phyloP scores from a whole-genome alignment of 2,797 vertebrate species.

The Rhinophrynus dorsalis region DNA sequence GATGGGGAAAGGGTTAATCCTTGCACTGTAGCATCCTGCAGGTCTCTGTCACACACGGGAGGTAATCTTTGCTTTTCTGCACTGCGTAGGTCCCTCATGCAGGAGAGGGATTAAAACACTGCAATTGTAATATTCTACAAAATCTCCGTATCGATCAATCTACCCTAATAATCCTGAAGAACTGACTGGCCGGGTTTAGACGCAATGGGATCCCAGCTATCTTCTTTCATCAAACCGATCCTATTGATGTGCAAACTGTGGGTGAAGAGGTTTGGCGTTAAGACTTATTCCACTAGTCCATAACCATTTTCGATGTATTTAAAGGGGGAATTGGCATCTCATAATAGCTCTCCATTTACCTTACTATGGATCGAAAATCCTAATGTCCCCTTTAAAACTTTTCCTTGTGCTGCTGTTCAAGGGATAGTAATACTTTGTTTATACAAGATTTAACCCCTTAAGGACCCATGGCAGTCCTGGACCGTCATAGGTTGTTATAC shows the following conservation, averaged over 20 bases:
- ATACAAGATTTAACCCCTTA: too few relatives aligned
- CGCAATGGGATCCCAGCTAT: neutral
- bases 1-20: neutral
- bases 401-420: too few relatives aligned
- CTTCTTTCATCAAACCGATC: neutral
- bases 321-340: too few relatives aligned
- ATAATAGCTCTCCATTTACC: too few relatives aligned
- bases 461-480: too few relatives aligned
- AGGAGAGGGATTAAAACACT: constrained; percentile 12
- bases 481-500: too few relatives aligned
- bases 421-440: too few relatives aligned
- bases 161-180: neutral
- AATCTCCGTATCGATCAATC: neutral
- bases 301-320: too few relatives aligned
- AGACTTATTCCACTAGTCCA: too few relatives aligned
- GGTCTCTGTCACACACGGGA: neutral
- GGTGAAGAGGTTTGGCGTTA: neutral
- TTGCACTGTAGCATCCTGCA: constrained; percentile 6
- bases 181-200: neutral
- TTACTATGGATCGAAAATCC: too few relatives aligned
- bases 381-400: too few relatives aligned
- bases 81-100: constrained; percentile 24
- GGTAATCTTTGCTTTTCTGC: constrained; percentile 16
- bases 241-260: neutral
- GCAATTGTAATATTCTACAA: neutral